Percentiles rank a stretch among this genome's conserved stretches.
These are phyloP conservation scores for Teleogryllus occipitalis DNA, from an alignment of 1,140 invertebrate species.

Conservation along the genomic window DNA sequence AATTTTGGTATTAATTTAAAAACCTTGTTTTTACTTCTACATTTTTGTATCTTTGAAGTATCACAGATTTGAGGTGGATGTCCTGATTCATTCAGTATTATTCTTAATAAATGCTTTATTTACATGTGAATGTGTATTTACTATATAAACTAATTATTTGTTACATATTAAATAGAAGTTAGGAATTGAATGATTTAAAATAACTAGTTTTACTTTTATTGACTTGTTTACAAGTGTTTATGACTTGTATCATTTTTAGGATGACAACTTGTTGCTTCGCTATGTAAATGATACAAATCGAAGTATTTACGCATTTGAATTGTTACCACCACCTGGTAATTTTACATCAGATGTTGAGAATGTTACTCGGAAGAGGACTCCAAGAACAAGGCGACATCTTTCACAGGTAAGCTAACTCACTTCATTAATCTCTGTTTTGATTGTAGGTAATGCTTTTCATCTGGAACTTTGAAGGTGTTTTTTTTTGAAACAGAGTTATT, in stretches of 20 bases:
- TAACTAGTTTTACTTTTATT: neutral
- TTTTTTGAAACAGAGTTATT: too few species aligned
- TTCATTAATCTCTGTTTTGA: too few species aligned
- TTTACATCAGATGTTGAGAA: neutral
- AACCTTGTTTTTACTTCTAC: too few species aligned
- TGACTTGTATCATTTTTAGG: constrained; percentile 36
- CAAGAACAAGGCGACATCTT: neutral
- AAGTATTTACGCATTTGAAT: constrained; percentile 46
- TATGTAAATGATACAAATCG: constrained; percentile 47
- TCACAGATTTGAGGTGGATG: neutral
- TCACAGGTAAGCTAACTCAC: neutral
- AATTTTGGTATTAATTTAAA: too few species aligned
- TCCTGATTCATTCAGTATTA: too few species aligned
- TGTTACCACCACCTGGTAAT: constrained; percentile 24
- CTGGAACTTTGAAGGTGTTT: too few species aligned
- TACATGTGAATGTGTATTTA: neutral
- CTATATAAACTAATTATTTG: too few species aligned
- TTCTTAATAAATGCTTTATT: too few species aligned
- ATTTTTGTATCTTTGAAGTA: neutral
- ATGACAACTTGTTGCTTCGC: constrained; percentile 46
- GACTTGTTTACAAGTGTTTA: neutral
- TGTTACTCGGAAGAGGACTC: neutral
- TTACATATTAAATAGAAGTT: too few species aligned
- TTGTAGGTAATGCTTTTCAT: too few species aligned
- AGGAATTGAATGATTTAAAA: too few species aligned